phyloP scores from a whole-genome alignment of 2,797 vertebrate species.

The Phalloptychus januarius region DNA sequence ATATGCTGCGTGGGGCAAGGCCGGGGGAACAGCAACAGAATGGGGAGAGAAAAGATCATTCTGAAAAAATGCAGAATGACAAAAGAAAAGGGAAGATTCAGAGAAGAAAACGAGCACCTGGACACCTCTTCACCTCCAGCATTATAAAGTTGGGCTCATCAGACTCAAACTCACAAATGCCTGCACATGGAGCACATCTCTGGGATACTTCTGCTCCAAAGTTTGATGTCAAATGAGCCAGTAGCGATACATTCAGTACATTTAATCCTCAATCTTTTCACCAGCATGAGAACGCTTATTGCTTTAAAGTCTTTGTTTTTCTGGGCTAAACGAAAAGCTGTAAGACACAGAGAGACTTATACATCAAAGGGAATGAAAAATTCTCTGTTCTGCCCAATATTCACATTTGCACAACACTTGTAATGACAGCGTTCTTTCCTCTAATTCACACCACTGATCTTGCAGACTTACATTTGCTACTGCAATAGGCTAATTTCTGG shows the following conservation, averaged over 20 bases:
- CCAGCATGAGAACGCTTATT: constrained; percentile 49
- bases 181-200: constrained; percentile 52
- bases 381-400: constrained; percentile 38
- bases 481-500: not conserved
- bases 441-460: not conserved
- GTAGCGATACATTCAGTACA: constrained; percentile 61
- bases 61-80: constrained; percentile 5
- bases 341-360: constrained; percentile 40
- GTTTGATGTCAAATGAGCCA: constrained; percentile 66
- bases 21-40: not conserved
- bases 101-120: constrained; percentile 40
- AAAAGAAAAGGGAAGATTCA: constrained; percentile 9
- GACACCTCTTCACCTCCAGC: constrained; percentile 46
- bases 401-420: constrained; percentile 28
- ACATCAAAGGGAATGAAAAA: constrained; percentile 54
- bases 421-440: not conserved
- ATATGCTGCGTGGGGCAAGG: constrained; percentile 45
- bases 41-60: not conserved
- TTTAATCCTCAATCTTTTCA: constrained; percentile 71
- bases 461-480: not conserved
- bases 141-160: constrained; percentile 61
- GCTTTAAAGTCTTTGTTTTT: constrained; percentile 41
- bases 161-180: constrained; percentile 34
- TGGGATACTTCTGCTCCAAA: constrained; percentile 51
- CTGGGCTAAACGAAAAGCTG: constrained; percentile 60